Percentiles rank a stretch among this genome's conserved stretches.
Conservation (phyloP, 2,888 invertebrate genomes). For the Drosophila yooni region DNA sequence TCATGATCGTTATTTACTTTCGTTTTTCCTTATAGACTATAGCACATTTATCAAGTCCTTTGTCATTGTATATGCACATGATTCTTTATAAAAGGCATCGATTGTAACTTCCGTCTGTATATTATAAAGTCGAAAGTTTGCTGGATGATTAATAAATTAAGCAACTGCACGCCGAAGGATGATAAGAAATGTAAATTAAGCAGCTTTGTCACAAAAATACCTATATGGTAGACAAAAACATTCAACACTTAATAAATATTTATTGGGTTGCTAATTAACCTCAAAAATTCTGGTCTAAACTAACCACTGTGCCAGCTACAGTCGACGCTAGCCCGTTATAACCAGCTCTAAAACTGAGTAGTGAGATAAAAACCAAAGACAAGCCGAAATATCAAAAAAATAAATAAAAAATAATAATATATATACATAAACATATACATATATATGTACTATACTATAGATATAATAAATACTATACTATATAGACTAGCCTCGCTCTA, state of each 20-base stretch:
- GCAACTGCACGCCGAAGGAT: background rate
- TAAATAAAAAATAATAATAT: too few relatives aligned
- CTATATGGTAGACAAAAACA: background rate
- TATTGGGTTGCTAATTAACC: conserved; percentile 60
- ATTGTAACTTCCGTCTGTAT: background rate
- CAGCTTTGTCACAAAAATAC: background rate
- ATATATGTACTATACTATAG: background rate
- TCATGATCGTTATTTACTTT: background rate
- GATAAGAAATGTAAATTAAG: background rate
- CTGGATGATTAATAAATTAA: background rate
- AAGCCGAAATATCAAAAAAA: background rate
- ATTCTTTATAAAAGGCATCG: background rate
- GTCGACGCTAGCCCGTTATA: conserved; percentile 38
- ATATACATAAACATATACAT: too few relatives aligned
- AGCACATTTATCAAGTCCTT: background rate
- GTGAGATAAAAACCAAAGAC: background rate
- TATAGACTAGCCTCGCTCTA: background rate
- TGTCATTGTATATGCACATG: background rate
- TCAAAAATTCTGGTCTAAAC: conserved; percentile 52
- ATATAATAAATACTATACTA: background rate
- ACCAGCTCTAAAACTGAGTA: conserved; percentile 4
- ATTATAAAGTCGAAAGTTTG: background rate
- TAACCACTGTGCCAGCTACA: conserved; percentile 50
- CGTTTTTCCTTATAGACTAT: background rate
- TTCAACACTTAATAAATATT: conserved; percentile 42